Conservation (phyloP, 2,113 vertebrate genomes). For the Mobula birostris region DNA sequence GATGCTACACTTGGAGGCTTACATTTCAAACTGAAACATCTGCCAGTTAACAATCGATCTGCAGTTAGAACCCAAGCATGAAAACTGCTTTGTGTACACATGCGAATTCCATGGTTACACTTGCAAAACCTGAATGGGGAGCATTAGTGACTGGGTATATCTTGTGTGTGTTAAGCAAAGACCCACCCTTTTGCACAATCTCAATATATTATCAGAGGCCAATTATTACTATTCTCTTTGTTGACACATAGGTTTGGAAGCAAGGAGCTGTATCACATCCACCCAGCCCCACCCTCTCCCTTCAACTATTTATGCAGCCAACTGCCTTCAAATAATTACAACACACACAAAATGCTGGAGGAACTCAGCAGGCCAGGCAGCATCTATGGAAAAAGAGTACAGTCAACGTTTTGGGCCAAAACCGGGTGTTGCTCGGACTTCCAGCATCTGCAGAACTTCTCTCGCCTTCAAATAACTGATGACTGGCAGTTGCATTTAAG, state of each 20-base stretch:
- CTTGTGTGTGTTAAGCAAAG: not conserved
- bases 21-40: not conserved
- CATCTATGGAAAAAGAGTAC: too few relatives aligned
- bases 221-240: not conserved
- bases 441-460: too few relatives aligned
- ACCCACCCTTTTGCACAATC: not conserved
- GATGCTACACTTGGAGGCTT: not conserved
- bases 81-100: not conserved
- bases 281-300: too few relatives aligned
- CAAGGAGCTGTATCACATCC: not conserved
- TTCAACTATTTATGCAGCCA: too few relatives aligned
- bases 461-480: too few relatives aligned
- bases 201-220: not conserved
- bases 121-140: not conserved
- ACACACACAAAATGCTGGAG: too few relatives aligned
- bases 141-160: not conserved
- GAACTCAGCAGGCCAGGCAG: too few relatives aligned
- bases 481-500: too few relatives aligned
- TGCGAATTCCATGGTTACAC: not conserved
- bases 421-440: too few relatives aligned
- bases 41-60: not conserved
- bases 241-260: not conserved
- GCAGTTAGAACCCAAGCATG: not conserved
- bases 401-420: too few relatives aligned
- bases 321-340: too few relatives aligned